Evolutionary conservation across 2,888 invertebrate species (phyloP), one percentile per base, ranked within the genome.

Genomic region (Limnephilus rhombicus): DNA sequence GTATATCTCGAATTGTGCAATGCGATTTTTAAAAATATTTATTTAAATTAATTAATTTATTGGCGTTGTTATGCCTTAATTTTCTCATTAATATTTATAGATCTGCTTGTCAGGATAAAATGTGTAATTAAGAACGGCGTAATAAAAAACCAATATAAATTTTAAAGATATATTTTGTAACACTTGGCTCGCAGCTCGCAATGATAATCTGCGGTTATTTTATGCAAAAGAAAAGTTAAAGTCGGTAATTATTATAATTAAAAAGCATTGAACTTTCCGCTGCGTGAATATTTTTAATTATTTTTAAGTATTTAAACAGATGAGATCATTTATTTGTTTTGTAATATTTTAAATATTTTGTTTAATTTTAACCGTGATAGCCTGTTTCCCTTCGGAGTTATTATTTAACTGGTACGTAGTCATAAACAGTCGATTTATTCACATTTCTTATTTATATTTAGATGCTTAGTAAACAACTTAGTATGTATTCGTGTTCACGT

Each of bases 1-100:
- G 37, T 83, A 37, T 83, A 83, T 83, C 83, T 83, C 83, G 37
- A 83, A 83, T 83, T 83, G 83, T 83, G 83, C 83, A 83, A 83
- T 41, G n/a, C 24, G 37, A 83, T 83, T 37, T 83, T 37, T 37
- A 37, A 9, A 37, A 83, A 41, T 13, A 34, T 83, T 83, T 83
- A 37, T n/a, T 37, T 37, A 15, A 34, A 37, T 83, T 18, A 37
- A 37, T 83, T 83, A 83, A 83, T 83, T 37, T 83, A 37, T 15
- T 24, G n/a, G 11, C 24, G 83, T 24, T 7, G 68, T 68, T 24
- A 68, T 68, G 68, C 68, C 68, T 68, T 68, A 68, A 68, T 68
- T 68, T 68, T 68, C 68, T 68, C 34, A 83, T 83, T 34, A 83
- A 83, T 83, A 83, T 83, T 83, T 83, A 83, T 83, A 83, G 68